These are phyloP conservation scores for Apantesis nais DNA, from an alignment of 2,888 invertebrate species.

Conservation along the genomic window DNA sequence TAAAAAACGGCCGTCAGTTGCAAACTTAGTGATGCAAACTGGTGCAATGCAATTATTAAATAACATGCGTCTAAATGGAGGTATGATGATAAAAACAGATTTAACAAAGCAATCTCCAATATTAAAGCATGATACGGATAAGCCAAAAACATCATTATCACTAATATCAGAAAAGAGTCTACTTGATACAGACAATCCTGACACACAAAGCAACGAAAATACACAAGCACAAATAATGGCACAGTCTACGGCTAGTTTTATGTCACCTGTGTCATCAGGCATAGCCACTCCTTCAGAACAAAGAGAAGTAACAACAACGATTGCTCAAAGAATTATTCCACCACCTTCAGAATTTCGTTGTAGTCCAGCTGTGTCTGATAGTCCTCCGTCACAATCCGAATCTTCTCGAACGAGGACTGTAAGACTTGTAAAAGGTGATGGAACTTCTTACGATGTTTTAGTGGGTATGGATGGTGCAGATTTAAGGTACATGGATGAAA, in stretches of 20 bases:
- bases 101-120: constrained; percentile 64
- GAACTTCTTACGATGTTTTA: constrained; percentile 90
- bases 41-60: constrained; percentile 84
- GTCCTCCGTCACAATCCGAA: constrained; percentile 85
- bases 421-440: constrained; percentile 84
- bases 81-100: constrained; percentile 79
- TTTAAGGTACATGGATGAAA: constrained; percentile 95
- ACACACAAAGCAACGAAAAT: constrained; percentile 65
- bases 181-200: constrained; percentile 86
- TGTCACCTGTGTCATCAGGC: constrained; percentile 75
- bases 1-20: constrained; percentile 88
- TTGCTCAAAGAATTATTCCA: constrained; percentile 89
- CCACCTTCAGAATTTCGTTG: constrained; percentile 91
- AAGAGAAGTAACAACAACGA: constrained; percentile 78
- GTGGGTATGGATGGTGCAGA: constrained; percentile 94
- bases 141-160: constrained; percentile 81
- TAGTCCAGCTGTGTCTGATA: constrained; percentile 88
- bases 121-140: constrained; percentile 72
- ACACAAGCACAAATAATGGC: constrained; percentile 67
- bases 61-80: constrained; percentile 85
- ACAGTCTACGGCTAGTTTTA: constrained; percentile 66
- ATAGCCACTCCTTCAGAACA: constrained; percentile 77
- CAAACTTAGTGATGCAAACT: constrained; percentile 89
- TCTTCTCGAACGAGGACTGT: constrained; percentile 85
- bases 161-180: constrained; percentile 88